Evolutionary conservation across 2,888 invertebrate species (phyloP), one percentile per base, ranked within the genome.

Genomic region (Troides aeacus): DNA sequence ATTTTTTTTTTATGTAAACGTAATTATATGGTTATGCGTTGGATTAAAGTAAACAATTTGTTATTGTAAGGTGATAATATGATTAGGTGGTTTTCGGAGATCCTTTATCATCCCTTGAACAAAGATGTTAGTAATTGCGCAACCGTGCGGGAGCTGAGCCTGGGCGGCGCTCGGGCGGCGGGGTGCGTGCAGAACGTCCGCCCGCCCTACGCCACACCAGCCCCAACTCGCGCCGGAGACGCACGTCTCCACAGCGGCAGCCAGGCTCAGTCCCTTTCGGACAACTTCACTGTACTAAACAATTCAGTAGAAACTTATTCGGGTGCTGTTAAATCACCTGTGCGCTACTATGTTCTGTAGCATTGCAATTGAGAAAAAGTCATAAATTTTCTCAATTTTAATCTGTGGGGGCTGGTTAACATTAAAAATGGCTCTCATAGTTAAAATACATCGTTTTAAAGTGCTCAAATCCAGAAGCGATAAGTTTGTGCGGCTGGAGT

Each of bases 391-490:
- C 5, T 17, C 24, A 46, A 59, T 64, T 24, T n/a, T 23, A 18
- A 15, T 50, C n/a, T 57, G 57, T 66, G 61, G 3, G 62, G 56
- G 46, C 50, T 71, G 57, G 36, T 21, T 8, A 57, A 53, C 63
- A 57, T 71, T 61, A 62, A 87, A 75, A 73, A 96, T 96, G 96
- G 94, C 96, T 78, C 93, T 96, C 59, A 89, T 94, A 17, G 94
- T 96, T 23, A 93, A 94, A 80, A 82, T 96, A 60, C 94, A 94
- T 81, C 94, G 95, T 75, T 95, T 96, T 81, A 95, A 95, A 86
- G 92, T 95, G 66, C 90, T 95, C 23, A 95, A 95, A 85, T 93
- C 93, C 79, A 95, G 95, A 81, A 94, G 94, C 17, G 95, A 95
- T 75, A 95, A 95, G 80, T 93, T 94, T 73, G 95, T 94, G 65